Evolutionary conservation across 2,888 invertebrate genomes (phyloP).

Genomic region (Pecten maximus): DNA sequence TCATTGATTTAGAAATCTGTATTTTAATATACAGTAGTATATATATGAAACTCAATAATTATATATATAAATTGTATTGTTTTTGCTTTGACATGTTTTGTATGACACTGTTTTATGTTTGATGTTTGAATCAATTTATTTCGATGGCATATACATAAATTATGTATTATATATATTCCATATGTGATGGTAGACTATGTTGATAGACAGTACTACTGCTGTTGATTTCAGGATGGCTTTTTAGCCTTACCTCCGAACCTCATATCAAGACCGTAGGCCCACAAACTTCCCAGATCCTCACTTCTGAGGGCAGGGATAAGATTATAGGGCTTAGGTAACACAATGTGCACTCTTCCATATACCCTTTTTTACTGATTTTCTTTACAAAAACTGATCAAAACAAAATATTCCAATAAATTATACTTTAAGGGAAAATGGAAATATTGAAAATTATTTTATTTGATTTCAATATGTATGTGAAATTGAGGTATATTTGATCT

Average conservation of each 20-base stretch:
- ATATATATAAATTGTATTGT: no score
- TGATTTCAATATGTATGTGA: not conserved
- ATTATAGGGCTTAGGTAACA: conserved; percentile 72
- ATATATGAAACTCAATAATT: no score
- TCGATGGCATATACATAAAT: no score
- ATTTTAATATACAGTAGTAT: no score
- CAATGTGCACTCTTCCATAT: not conserved
- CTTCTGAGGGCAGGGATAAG: conserved; percentile 67
- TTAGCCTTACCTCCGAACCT: conserved; percentile 67
- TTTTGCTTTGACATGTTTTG: no score
- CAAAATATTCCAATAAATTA: not conserved
- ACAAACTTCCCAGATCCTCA: conserved; percentile 59
- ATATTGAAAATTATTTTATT: not conserved
- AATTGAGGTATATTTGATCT: no score
- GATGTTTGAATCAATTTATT: not conserved
- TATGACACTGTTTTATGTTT: not conserved
- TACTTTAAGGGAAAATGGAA: not conserved
- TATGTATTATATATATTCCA: not conserved
- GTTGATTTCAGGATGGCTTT: conserved; percentile 66
- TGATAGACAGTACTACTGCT: not conserved
- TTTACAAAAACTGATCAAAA: not conserved
- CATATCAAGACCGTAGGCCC: conserved; percentile 62
- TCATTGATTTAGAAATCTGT: no score
- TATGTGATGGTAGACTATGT: not conserved
- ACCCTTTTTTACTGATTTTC: conserved; percentile 35